Conservation (phyloP, 1,140 invertebrate genomes). For the Nymphalis io region DNA sequence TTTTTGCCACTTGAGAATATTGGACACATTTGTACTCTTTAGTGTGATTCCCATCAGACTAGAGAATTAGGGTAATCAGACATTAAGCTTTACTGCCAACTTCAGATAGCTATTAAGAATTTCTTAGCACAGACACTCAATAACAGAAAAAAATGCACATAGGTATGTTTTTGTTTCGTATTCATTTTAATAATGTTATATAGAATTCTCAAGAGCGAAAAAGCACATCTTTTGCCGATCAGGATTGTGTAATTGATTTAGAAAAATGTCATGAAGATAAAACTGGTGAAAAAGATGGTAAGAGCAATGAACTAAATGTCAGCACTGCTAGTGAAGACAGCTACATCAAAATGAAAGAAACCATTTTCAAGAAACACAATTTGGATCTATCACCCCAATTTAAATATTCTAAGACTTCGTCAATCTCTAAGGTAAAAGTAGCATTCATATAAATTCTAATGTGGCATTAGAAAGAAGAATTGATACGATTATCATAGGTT, state of each 20-base stretch:
- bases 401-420: constrained; percentile 58
- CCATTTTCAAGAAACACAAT: constrained; percentile 61
- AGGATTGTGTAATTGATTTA: constrained; percentile 6
- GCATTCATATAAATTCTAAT: neutral
- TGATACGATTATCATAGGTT: too few species aligned
- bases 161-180: neutral
- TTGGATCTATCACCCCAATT: constrained; percentile 67
- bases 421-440: constrained; percentile 19
- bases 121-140: too few species aligned
- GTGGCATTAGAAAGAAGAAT: too few species aligned
- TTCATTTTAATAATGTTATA: neutral
- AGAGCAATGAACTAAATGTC: constrained; percentile 35
- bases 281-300: constrained; percentile 1
- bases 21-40: too few species aligned
- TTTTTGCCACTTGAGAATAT: too few species aligned
- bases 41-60: too few species aligned
- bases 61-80: too few species aligned
- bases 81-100: too few species aligned
- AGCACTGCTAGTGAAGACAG: constrained; percentile 51
- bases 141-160: too few species aligned
- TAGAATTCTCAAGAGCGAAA: constrained; percentile 35
- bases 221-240: constrained; percentile 22
- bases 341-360: constrained; percentile 57
- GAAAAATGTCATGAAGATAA: constrained; percentile 33
- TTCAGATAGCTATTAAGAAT: too few species aligned